phyloP scores from a whole-genome alignment of 1,140 invertebrate species.

The Paraescarpia echinospica region DNA sequence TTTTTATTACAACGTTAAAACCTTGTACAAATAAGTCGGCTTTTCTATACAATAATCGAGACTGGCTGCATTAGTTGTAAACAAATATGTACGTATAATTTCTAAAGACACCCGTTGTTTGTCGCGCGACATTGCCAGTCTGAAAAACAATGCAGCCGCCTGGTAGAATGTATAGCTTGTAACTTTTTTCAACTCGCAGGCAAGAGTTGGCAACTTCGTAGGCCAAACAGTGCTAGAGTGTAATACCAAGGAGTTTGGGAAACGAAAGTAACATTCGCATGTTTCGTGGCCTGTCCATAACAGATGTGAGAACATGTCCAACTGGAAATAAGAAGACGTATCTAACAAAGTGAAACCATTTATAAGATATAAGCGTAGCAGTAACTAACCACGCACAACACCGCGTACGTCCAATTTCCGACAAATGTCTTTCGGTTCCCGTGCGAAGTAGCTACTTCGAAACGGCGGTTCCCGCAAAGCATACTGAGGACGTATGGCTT shows the following conservation, averaged over 20 bases:
- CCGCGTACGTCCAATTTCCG: background rate
- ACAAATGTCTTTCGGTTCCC: background rate
- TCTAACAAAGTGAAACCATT: background rate
- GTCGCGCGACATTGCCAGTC: background rate
- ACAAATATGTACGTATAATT: background rate
- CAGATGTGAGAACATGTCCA: background rate
- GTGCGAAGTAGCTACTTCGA: background rate
- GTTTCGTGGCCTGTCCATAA: background rate
- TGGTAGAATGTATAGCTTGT: background rate
- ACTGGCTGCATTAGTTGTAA: background rate
- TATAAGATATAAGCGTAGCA: background rate
- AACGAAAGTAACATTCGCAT: background rate
- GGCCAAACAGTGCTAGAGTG: slow-evolving; percentile 4
- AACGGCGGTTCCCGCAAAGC: slow-evolving; percentile 17
- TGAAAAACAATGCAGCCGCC: background rate
- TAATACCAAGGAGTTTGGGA: slow-evolving; percentile 4
- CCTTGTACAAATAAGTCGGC: no score
- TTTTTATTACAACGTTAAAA: no score
- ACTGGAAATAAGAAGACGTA: background rate
- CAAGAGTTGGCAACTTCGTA: background rate
- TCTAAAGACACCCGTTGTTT: background rate
- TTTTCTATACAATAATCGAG: no score
- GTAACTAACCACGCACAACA: background rate
- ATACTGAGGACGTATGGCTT: slow-evolving; percentile 36
- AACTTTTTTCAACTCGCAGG: background rate